Evolutionary conservation across 1,140 invertebrate species (phyloP).

Genomic region (Branchinecta lynchi): DNA sequence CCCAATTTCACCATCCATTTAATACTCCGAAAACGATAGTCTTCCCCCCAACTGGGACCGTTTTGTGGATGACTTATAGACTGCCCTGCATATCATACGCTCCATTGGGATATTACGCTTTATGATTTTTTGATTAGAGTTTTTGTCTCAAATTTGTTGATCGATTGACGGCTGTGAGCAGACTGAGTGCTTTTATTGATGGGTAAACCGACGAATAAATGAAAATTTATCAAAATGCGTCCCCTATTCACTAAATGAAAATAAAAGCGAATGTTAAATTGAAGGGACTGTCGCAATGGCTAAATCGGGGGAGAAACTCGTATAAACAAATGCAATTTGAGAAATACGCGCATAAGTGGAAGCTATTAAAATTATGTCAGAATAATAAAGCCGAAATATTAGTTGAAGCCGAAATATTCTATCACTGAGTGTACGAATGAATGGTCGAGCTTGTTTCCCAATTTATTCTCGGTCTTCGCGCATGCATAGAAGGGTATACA

Average conservation of each 20-base stretch:
- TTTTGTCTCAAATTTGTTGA: not conserved
- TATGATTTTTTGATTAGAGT: no score
- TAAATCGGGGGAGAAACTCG: no score
- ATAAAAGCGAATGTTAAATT: not conserved
- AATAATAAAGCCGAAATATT: no score
- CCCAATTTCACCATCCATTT: conserved; percentile 2
- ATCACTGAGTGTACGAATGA: no score
- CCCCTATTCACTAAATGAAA: not conserved
- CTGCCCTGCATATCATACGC: not conserved
- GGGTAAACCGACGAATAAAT: not conserved
- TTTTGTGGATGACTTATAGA: conserved; percentile 1
- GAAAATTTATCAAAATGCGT: not conserved
- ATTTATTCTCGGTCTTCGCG: no score
- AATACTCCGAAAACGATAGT: not conserved
- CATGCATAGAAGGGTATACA: no score
- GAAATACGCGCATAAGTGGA: no score
- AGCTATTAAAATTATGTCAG: no score
- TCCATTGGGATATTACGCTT: not conserved
- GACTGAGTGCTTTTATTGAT: not conserved
- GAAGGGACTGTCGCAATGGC: not conserved
- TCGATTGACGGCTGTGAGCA: not conserved
- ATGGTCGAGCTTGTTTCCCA: no score
- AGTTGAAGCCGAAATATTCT: no score
- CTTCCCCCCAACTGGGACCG: not conserved
- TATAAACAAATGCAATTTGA: no score